phyloP scores from a whole-genome alignment of 2,888 invertebrate genomes.

The Globia sparganii region DNA sequence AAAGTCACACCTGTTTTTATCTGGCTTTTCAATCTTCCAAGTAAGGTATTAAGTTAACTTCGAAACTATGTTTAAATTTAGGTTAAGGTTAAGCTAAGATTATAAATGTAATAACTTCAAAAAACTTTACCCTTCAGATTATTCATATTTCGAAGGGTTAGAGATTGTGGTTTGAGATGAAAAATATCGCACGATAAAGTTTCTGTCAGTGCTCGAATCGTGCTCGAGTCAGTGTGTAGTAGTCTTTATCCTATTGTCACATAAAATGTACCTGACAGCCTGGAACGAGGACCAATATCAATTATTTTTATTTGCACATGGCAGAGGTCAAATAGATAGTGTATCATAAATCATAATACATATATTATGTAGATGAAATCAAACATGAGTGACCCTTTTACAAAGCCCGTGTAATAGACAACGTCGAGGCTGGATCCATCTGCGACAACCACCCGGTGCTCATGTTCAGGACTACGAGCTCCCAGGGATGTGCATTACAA shows the following conservation, averaged over 20 bases:
- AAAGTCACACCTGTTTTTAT: constrained; percentile 47
- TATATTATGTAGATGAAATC: constrained; percentile 68
- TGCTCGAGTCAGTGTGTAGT: not conserved
- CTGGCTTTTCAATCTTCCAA: constrained; percentile 47
- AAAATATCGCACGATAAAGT: not conserved
- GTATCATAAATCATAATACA: no score
- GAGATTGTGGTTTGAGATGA: not conserved
- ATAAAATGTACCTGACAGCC: constrained; percentile 31
- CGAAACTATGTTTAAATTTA: constrained; percentile 45
- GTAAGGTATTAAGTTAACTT: constrained; percentile 49
- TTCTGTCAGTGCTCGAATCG: no score
- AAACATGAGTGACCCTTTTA: not conserved
- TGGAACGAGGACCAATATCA: constrained; percentile 1
- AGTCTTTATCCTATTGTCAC: constrained; percentile 16
- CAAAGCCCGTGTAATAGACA: constrained; percentile 74
- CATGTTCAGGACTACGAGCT: no score
- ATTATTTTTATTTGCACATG: constrained; percentile 11
- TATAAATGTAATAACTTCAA: constrained; percentile 49
- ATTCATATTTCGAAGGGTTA: constrained; percentile 1
- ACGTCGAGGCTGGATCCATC: constrained; percentile 84
- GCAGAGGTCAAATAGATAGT: constrained; percentile 31
- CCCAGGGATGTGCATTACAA: no score
- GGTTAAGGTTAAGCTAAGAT: constrained; percentile 46
- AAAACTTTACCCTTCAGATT: constrained; percentile 23
- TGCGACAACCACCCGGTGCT: constrained; percentile 85